Evolutionary conservation across 2,113 vertebrate genomes (phyloP).

Genomic region (Craseonycteris thonglongyai): DNA sequence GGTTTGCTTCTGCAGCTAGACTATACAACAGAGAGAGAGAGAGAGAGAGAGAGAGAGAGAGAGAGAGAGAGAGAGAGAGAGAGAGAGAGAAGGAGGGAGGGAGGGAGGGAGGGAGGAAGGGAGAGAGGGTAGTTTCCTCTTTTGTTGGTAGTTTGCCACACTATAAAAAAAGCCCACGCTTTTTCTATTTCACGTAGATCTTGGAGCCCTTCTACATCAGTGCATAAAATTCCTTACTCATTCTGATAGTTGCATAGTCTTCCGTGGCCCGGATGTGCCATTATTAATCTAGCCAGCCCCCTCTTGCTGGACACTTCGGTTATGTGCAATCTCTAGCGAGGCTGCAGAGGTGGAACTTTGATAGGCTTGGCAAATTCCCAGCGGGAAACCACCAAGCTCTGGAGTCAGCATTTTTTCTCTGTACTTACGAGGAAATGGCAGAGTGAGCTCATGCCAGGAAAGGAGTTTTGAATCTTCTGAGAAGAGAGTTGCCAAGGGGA

Average conservation of each 20-base stretch:
- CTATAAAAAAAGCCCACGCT: too few species aligned
- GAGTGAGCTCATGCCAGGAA: background rate
- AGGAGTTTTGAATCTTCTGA: background rate
- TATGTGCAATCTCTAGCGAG: background rate
- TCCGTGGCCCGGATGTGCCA: background rate
- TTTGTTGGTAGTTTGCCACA: background rate
- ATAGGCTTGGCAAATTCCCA: background rate
- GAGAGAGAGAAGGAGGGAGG: background rate
- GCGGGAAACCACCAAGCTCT: background rate
- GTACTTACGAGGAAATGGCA: background rate
- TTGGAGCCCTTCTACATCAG: background rate
- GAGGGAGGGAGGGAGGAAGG: background rate
- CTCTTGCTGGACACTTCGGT: background rate
- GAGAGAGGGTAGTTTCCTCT: background rate
- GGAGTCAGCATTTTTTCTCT: background rate
- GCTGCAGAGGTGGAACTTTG: fast-evolving
- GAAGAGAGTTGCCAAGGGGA: too few species aligned
- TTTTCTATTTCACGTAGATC: background rate
- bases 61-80: background rate
- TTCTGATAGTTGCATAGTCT: fast-evolving
- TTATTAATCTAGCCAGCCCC: fast-evolving
- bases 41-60: background rate
- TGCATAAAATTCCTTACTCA: background rate
- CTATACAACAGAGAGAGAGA: too few species aligned
- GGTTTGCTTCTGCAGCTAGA: background rate